A percentile compares a stretch with the other conserved stretches of the same genome.
These are phyloP conservation scores for Mythimna impura DNA, from an alignment of 2,888 invertebrate genomes.

Conservation along the genomic window DNA sequence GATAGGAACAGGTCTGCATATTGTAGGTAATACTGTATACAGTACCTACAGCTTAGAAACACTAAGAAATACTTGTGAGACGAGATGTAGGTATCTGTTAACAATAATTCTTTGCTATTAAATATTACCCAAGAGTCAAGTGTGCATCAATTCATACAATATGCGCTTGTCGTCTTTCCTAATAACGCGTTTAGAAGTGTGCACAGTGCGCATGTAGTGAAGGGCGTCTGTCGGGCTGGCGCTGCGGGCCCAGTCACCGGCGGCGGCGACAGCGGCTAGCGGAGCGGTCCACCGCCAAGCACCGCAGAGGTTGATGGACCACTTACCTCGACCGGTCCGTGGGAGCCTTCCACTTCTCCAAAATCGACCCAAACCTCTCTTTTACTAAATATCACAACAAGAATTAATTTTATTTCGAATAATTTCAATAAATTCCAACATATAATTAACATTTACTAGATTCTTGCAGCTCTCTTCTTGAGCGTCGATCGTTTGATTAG, in stretches of 20 bases:
- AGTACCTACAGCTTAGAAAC: no score
- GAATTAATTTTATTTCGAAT: constrained; percentile 83
- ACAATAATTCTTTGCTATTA: constrained; percentile 8
- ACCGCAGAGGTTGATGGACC: constrained; percentile 75
- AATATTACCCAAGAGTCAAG: not conserved
- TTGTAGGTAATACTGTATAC: no score
- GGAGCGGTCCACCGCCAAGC: constrained; percentile 45
- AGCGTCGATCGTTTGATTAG: constrained; percentile 86
- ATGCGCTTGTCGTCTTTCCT: constrained; percentile 22
- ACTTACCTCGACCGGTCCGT: constrained; percentile 82
- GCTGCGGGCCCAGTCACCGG: constrained; percentile 2
- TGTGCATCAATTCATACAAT: constrained; percentile 7
- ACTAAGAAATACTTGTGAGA: not conserved
- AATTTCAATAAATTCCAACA: constrained; percentile 85
- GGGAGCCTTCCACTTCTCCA: constrained; percentile 77
- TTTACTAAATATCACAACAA: constrained; percentile 78
- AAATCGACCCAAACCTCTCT: constrained; percentile 75
- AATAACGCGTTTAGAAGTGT: constrained; percentile 21
- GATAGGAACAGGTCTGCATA: not conserved
- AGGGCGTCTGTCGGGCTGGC: constrained; percentile 45
- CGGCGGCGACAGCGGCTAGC: constrained; percentile 42
- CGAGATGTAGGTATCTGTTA: not conserved
- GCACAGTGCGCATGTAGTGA: constrained; percentile 28
- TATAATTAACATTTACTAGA: constrained; percentile 87
- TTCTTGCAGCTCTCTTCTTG: constrained; percentile 69